These are phyloP conservation scores for Okamejei kenojei DNA, from an alignment of 2,797 vertebrate genomes.

Conservation along the genomic window DNA sequence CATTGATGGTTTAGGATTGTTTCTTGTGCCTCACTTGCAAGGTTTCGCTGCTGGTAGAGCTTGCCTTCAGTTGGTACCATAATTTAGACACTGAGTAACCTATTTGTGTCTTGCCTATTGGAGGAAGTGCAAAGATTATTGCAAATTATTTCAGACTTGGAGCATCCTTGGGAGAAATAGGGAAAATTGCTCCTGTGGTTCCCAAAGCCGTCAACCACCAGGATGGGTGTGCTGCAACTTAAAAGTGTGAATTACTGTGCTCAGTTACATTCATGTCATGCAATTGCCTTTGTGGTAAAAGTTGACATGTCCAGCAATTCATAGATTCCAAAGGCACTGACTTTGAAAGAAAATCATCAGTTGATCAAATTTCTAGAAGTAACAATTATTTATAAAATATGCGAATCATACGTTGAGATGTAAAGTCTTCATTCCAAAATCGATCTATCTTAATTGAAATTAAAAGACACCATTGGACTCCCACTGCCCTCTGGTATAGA, in stretches of 20 bases:
- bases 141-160: not conserved
- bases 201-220: not conserved
- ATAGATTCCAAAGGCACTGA: not conserved
- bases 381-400: too few species aligned
- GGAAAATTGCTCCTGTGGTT: not conserved
- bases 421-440: too few species aligned
- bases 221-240: not conserved
- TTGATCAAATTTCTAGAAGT: not conserved
- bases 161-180: not conserved
- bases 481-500: too few species aligned
- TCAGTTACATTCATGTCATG: not conserved
- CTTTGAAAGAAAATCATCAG: not conserved
- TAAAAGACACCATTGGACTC: too few species aligned
- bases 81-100: not conserved
- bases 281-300: not conserved
- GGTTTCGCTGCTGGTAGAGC: not conserved
- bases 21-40: not conserved
- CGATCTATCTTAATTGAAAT: too few species aligned
- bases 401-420: too few species aligned
- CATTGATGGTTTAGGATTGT: not conserved
- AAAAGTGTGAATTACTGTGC: not conserved
- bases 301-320: not conserved
- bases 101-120: not conserved
- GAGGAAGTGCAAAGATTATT: not conserved
- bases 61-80: too few species aligned